Base-by-base conservation (phyloP, 2,797 vertebrate genomes). In the Chiloscyllium punctatum region DNA sequence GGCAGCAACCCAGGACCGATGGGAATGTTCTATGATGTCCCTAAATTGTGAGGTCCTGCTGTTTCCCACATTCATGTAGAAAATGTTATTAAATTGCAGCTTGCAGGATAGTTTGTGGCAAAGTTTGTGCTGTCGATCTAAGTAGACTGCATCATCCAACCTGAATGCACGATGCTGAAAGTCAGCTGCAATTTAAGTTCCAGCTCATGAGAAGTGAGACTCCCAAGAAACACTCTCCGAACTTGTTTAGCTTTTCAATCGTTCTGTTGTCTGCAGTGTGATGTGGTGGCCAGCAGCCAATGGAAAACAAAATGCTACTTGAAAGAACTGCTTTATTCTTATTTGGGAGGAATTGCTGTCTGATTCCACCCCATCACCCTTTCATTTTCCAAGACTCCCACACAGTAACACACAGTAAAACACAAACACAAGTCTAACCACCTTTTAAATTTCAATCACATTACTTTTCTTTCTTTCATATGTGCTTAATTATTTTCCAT, bases 251-350 rank as follows among this genome's bases (percentile, higher is more conserved):
- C 42, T 27, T 95, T 91, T 95, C 94, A 95, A 95, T 95, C 94
- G 69, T 23, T 13, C 94, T 77, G 71, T 95, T 95, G 42, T 95
- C 71, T 77, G 71, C 3, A 18, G 94, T 27, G 94, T 95, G 94
- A 27, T 51, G 27, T 53, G 48, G 53, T 92, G 72, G 69, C 71
- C 71, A 95, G 71, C 71, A 57, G 71, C 71, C 69, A 30, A 77
- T 95, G 48, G 68, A 30, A 74, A 95, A 95, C 94, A 92, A 90
- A 90, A 90, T 7, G 94, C 71, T 8, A 95, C 48, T 72, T 51
- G 68, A 94, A 42, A 95, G 94, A 77, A 95, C 71, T 51, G 71
- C 71, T 77, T 95, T 95, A 53, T 95, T 95, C 71, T 77, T 33
- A 95, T 77, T 74, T 94, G 42, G 30, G 92, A 94, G 92, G 69